A percentile compares a stretch with the other conserved stretches of the same genome.
Evolutionary conservation across 2,888 invertebrate species (phyloP).

Genomic region (Mylabris sibirica): DNA sequence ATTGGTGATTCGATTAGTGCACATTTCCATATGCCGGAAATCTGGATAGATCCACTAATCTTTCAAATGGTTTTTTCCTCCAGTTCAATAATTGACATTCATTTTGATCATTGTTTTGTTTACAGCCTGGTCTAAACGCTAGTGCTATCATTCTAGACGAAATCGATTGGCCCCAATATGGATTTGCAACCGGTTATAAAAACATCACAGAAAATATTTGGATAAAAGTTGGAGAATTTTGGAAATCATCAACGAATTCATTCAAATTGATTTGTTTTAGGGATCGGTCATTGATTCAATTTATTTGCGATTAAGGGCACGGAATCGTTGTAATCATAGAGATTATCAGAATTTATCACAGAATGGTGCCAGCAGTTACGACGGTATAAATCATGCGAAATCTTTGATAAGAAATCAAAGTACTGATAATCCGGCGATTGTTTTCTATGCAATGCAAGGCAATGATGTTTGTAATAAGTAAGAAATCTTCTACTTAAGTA

Average conservation of each 20-base stretch:
- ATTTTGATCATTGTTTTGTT: conserved; percentile 4
- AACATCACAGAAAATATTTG: conserved; percentile 49
- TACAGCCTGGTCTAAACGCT: conserved; percentile 48
- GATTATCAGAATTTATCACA: conserved; percentile 64
- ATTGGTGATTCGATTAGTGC: conserved; percentile 63
- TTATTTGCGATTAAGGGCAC: conserved; percentile 54
- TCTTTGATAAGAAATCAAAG: conserved; percentile 56
- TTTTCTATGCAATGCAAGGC: conserved; percentile 61
- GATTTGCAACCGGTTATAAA: conserved; percentile 59
- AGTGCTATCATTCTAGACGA: conserved; percentile 61
- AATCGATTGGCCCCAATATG: conserved; percentile 64
- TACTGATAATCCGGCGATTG: conserved; percentile 59
- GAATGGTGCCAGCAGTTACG: conserved; percentile 57
- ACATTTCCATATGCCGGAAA: conserved; percentile 63
- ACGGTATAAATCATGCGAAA: conserved; percentile 42
- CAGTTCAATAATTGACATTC: background rate
- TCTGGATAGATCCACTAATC: conserved; percentile 58
- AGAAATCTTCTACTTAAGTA: conserved; percentile 26
- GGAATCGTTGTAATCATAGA: conserved; percentile 62
- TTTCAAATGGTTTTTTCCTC: conserved; percentile 47
- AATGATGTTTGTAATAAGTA: conserved; percentile 65
- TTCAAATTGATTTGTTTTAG: conserved; percentile 33
- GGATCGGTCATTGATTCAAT: conserved; percentile 52
- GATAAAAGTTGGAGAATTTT: conserved; percentile 41
- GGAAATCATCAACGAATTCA: background rate